Conservation (phyloP, 2,888 invertebrate species). For the Drosophila lacicola region DNA sequence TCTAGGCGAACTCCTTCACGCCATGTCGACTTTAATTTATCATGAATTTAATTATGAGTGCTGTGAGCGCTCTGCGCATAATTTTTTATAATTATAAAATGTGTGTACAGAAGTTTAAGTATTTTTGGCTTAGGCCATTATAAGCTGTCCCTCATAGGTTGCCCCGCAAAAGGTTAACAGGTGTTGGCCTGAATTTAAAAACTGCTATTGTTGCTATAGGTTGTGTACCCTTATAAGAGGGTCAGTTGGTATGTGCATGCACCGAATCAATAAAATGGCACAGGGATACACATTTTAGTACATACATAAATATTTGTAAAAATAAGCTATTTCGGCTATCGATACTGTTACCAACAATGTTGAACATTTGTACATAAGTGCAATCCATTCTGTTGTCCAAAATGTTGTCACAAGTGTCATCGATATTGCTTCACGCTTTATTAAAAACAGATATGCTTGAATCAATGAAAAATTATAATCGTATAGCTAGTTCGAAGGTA, state of each 20-base stretch:
- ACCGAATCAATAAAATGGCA: too few relatives aligned
- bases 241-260: not conserved
- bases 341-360: too few relatives aligned
- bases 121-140: not conserved
- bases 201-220: not conserved
- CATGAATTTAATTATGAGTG: conserved; percentile 64
- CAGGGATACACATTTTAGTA: too few relatives aligned
- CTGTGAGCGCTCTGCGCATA: conserved; percentile 23
- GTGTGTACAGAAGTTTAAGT: conserved; percentile 6
- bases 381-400: too few relatives aligned
- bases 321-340: too few relatives aligned
- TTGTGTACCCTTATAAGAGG: too few relatives aligned
- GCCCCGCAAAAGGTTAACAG: conserved; percentile 21
- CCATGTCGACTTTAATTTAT: conserved; percentile 54
- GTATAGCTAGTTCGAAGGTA: too few relatives aligned
- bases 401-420: not conserved
- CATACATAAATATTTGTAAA: too few relatives aligned
- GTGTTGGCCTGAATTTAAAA: not conserved
- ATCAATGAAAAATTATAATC: too few relatives aligned
- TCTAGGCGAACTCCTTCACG: conserved; percentile 30
- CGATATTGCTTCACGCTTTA: not conserved
- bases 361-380: too few relatives aligned
- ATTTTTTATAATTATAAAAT: conserved; percentile 47
- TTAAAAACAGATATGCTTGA: not conserved
- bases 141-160: not conserved